Conservation (phyloP, 2,888 invertebrate species). For the Chaetogeoica ovagalla region DNA sequence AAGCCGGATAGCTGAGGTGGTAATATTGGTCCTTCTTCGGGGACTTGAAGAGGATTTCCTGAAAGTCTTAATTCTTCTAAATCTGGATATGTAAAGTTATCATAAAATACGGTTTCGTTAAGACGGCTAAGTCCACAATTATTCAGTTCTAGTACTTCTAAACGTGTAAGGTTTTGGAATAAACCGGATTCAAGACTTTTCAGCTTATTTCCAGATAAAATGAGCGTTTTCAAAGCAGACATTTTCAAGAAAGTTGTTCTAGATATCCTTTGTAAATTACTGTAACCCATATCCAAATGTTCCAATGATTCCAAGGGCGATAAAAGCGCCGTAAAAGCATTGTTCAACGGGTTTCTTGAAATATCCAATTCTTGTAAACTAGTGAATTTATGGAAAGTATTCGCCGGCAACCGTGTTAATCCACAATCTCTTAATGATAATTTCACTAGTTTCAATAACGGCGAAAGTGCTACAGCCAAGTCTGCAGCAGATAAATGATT, state of each 20-base stretch:
- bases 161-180: slow-evolving; percentile 69
- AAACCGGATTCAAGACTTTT: slow-evolving; percentile 70
- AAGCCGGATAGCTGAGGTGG: slow-evolving; percentile 69
- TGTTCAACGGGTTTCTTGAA: slow-evolving; percentile 71
- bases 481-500: slow-evolving; percentile 71
- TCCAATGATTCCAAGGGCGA: slow-evolving; percentile 70
- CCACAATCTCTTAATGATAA: slow-evolving; percentile 71
- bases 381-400: slow-evolving; percentile 69
- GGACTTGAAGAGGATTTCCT: slow-evolving; percentile 70
- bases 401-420: slow-evolving; percentile 67
- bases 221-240: slow-evolving; percentile 69
- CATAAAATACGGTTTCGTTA: slow-evolving; percentile 69
- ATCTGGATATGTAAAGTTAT: slow-evolving; percentile 69
- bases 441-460: slow-evolving; percentile 68
- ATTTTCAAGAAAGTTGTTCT: slow-evolving; percentile 71
- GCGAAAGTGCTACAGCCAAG: slow-evolving; percentile 68
- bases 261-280: slow-evolving; percentile 69
- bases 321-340: slow-evolving; percentile 69
- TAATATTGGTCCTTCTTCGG: slow-evolving; percentile 65
- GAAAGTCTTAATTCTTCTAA: slow-evolving; percentile 70
- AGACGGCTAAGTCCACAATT: slow-evolving; percentile 70
- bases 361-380: slow-evolving; percentile 71
- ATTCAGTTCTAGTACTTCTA: slow-evolving; percentile 71
- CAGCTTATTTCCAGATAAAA: slow-evolving; percentile 71
- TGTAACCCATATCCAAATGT: slow-evolving; percentile 74